Evolutionary conservation across 1,140 invertebrate genomes (phyloP), one percentile per base, ranked within the genome.

Genomic region (Trinorchestia longiramus): DNA sequence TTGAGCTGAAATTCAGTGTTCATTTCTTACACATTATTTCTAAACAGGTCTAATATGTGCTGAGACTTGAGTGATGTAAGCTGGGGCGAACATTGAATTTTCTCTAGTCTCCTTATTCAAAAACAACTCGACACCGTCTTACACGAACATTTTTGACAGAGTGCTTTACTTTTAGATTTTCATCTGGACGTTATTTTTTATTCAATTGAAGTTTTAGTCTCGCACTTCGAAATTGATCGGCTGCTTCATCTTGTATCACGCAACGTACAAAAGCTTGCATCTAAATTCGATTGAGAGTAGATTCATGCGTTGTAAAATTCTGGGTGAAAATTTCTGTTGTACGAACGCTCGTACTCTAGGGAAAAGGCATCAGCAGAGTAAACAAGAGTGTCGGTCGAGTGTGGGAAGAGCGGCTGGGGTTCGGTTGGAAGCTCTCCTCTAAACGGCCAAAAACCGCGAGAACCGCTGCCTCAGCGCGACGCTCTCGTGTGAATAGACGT

Each of bases 301-400:
- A 19, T 77, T 28, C 62, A 77, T 77, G 28, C 11, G 28, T 3
- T 23, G 62, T 77, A 19, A 77, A 77, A 77, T 77, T 77, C 15
- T 77, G 62, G 11, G 62, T 3, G 62, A 77, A 77, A 77, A 90
- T 42, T 42, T 90, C 88, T 41, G 0, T 36, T 90, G 88, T 42
- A 90, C 43, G 88, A 43, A 28, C 41, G 88, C 88, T 41, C n/a
- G n/a, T 28, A 41, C 88, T 90, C 88, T 41, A 90, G 88, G 88
- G 88, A 90, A 90, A 90, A 90, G 88, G 88, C 88, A 90, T 90
- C 41, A 90, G 88, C 88, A 90, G 43, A 90, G 88, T 90, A 90
- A 90, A 90, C 88, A 90, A 90, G 88, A 90, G 41, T 41, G 88
- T 43, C 88, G 88, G 88, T 41, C 62, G 6, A 90, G 88, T 90